A percentile compares a stretch with the other conserved stretches of the same genome.
Evolutionary conservation across 1,140 invertebrate species (phyloP).

Genomic region (Heterodera carotae): DNA sequence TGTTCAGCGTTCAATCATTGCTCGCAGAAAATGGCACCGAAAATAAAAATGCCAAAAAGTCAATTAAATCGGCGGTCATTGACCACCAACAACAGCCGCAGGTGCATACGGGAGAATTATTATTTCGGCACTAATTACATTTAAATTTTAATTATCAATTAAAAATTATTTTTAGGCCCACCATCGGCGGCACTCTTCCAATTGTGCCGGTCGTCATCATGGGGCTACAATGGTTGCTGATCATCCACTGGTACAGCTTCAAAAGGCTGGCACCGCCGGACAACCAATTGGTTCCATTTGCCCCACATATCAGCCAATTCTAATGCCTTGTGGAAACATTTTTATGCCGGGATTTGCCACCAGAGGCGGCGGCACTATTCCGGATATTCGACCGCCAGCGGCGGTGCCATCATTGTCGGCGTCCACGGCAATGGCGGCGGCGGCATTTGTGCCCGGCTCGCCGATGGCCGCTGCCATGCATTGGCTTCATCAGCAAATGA

Average conservation of each 20-base stretch:
- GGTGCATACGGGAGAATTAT: no score
- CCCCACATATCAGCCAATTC: not conserved
- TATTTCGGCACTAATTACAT: no score
- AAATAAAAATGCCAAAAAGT: slow-evolving; percentile 9
- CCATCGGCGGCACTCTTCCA: no score
- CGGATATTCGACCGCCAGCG: not conserved
- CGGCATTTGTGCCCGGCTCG: not conserved
- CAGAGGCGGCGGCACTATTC: no score
- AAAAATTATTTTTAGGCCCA: no score
- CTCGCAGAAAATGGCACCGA: slow-evolving; percentile 3
- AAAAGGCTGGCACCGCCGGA: not conserved
- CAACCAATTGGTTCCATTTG: not conserved
- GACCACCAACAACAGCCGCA: not conserved
- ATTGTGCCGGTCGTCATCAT: no score
- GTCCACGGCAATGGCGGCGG: not conserved
- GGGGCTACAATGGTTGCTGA: not conserved
- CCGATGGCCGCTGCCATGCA: slow-evolving; percentile 16
- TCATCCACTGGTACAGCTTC: not conserved
- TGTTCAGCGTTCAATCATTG: slow-evolving; percentile 27
- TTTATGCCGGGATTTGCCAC: not conserved
- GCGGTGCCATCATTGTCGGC: not conserved
- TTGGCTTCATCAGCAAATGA: slow-evolving; percentile 26
- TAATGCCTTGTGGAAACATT: not conserved
- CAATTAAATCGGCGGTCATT: no score
- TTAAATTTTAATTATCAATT: no score